Base-by-base conservation (phyloP, 2,797 vertebrate genomes). In the Dromococcyx pavoninus region DNA sequence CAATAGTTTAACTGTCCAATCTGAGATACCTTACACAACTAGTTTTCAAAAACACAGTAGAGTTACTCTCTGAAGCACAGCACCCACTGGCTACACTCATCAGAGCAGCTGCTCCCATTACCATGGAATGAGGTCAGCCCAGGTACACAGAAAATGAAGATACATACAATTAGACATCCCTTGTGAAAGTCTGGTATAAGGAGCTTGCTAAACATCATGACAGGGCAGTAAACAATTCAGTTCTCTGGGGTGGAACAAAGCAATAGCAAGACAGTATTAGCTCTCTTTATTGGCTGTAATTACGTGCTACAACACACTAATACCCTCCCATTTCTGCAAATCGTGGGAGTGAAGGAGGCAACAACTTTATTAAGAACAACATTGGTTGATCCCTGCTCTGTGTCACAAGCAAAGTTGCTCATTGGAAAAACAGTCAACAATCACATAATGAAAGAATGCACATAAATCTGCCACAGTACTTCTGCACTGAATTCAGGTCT, bases 71-170 rank as follows among this genome's bases (percentile, higher is more conserved):
- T 54, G 46, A 84, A 91, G 50, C 1, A 0, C 17, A 84, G 10
- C n/a, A 64, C 67, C 28, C 9, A 17, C 9, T 61, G 33, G 3
- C 30, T 86, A 90, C 4, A 0, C 10, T 77, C 0, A 0, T 39
- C 64, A 54, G 8, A 51, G 32, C 24, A 62, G 41, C 33, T 86
- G n/a, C 21, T 69, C 11, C 9, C 21, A 17, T 24, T 32, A 22
- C 8, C 1, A 0, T 4, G 10, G 33, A 33, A 44, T 17, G 11
- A 60, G 6, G 25, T 66, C 30, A 89, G 27, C 5, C 25, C 48
- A 64, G 46, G 51, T 43, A 76, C 24, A 58, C 15, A 60, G n/a
- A 86, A 88, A 76, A 85, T 17, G 5, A n/a, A 73, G 44, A n/a
- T 13, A 37, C 13, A 27, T 30, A 24, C 22, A 82, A 48, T 73